phyloP scores from a whole-genome alignment of 2,797 vertebrate species.

The Anguilla pacifica region DNA sequence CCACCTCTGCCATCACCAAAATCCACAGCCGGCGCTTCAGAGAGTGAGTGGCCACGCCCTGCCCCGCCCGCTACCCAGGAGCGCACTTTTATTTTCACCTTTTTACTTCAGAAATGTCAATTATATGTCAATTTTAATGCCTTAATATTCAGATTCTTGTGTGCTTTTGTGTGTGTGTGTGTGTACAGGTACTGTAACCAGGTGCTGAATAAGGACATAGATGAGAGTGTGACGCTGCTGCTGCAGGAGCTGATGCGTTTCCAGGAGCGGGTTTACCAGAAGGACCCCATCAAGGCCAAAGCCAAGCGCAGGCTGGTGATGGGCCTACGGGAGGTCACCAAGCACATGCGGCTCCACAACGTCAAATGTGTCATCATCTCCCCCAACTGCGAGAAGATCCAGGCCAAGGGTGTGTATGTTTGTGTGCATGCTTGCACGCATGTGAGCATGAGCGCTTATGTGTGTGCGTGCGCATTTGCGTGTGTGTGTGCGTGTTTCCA shows the following conservation, averaged over 20 bases:
- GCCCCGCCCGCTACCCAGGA: not conserved
- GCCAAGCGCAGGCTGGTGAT: conserved; percentile 92
- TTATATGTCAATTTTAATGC: not conserved
- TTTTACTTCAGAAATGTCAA: not conserved
- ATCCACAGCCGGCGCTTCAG: conserved; percentile 98
- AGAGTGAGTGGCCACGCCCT: conserved; percentile 80
- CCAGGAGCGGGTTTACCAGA: conserved; percentile 93
- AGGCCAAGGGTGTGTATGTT: conserved; percentile 85
- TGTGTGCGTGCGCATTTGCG: not conserved
- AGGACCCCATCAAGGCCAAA: conserved; percentile 93
- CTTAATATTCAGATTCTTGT: not conserved
- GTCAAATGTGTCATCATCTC: conserved; percentile 98
- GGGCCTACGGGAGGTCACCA: conserved; percentile 96
- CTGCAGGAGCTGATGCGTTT: conserved; percentile 96
- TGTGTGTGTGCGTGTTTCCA: not conserved
- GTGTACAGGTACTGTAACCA: conserved; percentile 92
- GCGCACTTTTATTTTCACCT: not conserved
- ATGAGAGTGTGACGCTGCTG: conserved; percentile 92
- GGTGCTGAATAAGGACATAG: conserved; percentile 97
- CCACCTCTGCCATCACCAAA: conserved; percentile 93
- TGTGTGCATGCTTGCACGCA: not conserved
- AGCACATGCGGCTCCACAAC: conserved; percentile 96
- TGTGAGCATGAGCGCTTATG: not conserved
- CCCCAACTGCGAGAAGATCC: conserved; percentile 98
- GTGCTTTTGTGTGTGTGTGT: not conserved